Conservation (phyloP, 35 echinoderm and acorn worm species). For the Holothuria glaberrima region DNA sequence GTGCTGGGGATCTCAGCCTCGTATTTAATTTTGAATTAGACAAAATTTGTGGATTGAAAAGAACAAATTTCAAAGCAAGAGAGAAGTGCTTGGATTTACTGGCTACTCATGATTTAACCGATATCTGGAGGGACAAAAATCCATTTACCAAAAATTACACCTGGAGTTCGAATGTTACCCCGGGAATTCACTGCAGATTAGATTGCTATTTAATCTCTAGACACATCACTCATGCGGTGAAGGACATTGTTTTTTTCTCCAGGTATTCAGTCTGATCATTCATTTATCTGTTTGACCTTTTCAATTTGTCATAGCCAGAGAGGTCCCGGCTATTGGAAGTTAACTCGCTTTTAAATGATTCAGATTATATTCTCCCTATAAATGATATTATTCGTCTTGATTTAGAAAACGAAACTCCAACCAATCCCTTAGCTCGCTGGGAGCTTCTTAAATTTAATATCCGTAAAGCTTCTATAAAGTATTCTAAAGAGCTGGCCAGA, state of each 20-base stretch:
- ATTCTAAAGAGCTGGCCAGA: conserved; percentile 30
- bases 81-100: conserved; percentile 11
- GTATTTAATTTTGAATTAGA: conserved; percentile 30
- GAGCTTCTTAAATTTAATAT: conserved; percentile 33
- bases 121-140: conserved; percentile 44
- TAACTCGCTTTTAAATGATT: background rate
- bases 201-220: conserved; percentile 35
- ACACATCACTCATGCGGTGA: background rate
- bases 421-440: background rate
- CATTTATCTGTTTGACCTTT: conserved; percentile 5
- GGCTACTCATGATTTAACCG: background rate
- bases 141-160: conserved; percentile 34
- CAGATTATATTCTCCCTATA: background rate
- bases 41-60: background rate
- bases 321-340: background rate
- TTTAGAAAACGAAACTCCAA: background rate
- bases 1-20: conserved; percentile 25
- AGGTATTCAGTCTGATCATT: conserved; percentile 7
- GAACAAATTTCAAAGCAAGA: conserved; percentile 30
- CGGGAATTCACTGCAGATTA: conserved; percentile 39
- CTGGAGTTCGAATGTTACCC: conserved; percentile 27
- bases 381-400: background rate
- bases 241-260: background rate
- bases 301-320: background rate
- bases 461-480: background rate